Evolutionary conservation across 2,113 vertebrate species (phyloP).

Genomic region (Ceyx cyanopectus): DNA sequence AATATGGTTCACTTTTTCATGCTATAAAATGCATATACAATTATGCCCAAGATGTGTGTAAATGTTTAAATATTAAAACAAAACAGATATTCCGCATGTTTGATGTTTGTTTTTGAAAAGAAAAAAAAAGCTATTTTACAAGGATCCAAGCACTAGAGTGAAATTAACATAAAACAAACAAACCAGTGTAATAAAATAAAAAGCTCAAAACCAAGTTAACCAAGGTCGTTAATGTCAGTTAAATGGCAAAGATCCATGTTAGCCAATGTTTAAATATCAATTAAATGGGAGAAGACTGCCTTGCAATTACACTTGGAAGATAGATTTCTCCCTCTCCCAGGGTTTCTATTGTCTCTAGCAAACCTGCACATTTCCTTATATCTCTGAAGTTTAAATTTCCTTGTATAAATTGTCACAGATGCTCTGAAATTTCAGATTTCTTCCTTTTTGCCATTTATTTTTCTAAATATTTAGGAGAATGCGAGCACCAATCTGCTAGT

Average conservation of each 20-base stretch:
- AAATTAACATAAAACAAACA: conserved; percentile 74
- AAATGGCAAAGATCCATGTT: conserved; percentile 65
- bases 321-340: conserved; percentile 53
- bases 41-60: conserved; percentile 56
- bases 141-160: conserved; percentile 48
- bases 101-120: conserved; percentile 51
- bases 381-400: conserved; percentile 1
- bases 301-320: conserved; percentile 56
- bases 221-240: conserved; percentile 58
- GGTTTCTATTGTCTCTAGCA: neutral
- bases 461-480: neutral
- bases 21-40: conserved; percentile 62
- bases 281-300: conserved; percentile 54
- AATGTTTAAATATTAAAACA: conserved; percentile 73
- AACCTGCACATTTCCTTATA: neutral
- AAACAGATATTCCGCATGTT: conserved; percentile 48
- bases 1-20: conserved; percentile 59
- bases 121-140: conserved; percentile 38
- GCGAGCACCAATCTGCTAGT: neutral
- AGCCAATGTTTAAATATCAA: conserved; percentile 65
- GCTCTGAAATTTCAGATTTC: neutral
- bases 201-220: conserved; percentile 65
- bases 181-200: conserved; percentile 63
- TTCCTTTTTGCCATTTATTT: neutral
- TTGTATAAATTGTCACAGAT: neutral